phyloP scores from a whole-genome alignment of 2,797 vertebrate species.

The Poecilia wingei region DNA sequence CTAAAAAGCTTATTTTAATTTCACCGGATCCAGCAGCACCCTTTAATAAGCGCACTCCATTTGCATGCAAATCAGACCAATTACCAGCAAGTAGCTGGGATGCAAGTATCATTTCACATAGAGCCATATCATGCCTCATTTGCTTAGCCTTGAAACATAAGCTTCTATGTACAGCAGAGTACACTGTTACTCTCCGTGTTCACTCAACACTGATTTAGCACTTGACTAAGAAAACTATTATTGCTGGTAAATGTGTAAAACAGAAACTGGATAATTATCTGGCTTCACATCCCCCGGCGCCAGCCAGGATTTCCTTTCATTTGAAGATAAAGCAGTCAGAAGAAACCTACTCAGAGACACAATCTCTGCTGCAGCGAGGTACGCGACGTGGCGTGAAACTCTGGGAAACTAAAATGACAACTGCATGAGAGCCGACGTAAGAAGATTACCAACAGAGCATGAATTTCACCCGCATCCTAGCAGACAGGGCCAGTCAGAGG shows the following conservation, averaged over 20 bases:
- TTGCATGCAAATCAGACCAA: constrained; percentile 75
- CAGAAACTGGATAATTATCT: constrained; percentile 46
- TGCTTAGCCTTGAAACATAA: constrained; percentile 68
- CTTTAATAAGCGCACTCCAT: constrained; percentile 65
- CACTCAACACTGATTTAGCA: constrained; percentile 54
- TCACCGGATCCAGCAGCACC: constrained; percentile 52
- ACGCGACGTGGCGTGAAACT: not conserved
- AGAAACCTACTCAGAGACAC: constrained; percentile 7
- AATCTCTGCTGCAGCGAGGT: constrained; percentile 9
- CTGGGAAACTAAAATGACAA: constrained; percentile 17
- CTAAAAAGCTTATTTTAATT: constrained; percentile 37
- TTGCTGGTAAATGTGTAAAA: constrained; percentile 40
- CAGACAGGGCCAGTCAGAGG: constrained; percentile 39
- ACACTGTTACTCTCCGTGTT: constrained; percentile 42
- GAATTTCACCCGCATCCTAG: constrained; percentile 21
- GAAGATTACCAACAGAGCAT: constrained; percentile 14
- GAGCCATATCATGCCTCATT: constrained; percentile 69
- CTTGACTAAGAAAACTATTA: constrained; percentile 47
- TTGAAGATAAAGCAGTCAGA: constrained; percentile 27
- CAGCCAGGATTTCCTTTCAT: constrained; percentile 13
- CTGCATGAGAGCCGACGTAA: not conserved
- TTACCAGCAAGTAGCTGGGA: constrained; percentile 68
- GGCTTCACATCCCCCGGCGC: constrained; percentile 29
- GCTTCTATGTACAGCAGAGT: constrained; percentile 39
- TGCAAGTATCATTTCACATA: constrained; percentile 65